A percentile compares a stretch with the other conserved stretches of the same genome.
Conservation (phyloP, 2,797 vertebrate genomes). For the Onychomys torridus region DNA sequence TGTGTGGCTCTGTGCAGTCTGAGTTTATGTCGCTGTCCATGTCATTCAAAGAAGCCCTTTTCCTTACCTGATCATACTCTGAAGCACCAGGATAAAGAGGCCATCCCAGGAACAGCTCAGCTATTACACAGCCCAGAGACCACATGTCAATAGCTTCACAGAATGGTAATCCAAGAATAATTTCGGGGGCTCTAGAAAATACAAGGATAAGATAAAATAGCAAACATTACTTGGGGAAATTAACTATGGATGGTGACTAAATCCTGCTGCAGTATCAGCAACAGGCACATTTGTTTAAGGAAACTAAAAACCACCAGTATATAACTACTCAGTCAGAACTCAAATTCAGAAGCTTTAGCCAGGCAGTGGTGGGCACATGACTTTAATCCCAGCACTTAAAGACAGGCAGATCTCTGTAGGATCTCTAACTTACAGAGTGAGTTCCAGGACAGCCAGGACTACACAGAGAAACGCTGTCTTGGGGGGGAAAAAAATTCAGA, state of each 20-base stretch:
- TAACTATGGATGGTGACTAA: background rate
- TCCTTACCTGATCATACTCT: constrained; percentile 97
- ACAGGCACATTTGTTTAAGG: constrained; percentile 52
- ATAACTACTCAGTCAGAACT: constrained; percentile 6
- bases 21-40: background rate
- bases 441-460: background rate
- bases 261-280: constrained; percentile 5
- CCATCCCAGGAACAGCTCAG: constrained; percentile 98
- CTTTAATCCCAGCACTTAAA: background rate
- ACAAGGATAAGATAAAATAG: constrained; percentile 55
- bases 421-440: background rate
- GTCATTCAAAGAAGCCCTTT: background rate
- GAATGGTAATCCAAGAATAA: constrained; percentile 97
- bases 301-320: constrained; percentile 49
- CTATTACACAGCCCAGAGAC: constrained; percentile 98
- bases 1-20: background rate
- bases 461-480: background rate
- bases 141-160: constrained; percentile 99
- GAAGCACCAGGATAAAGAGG: constrained; percentile 98
- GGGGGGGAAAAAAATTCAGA: background rate
- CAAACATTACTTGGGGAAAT: constrained; percentile 44
- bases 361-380: background rate
- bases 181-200: constrained; percentile 96
- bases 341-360: background rate
- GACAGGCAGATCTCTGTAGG: background rate